Evolutionary conservation across 92 coral and sea anemone genomes (phyloP).

Genomic region (Virgularia gustaviana): DNA sequence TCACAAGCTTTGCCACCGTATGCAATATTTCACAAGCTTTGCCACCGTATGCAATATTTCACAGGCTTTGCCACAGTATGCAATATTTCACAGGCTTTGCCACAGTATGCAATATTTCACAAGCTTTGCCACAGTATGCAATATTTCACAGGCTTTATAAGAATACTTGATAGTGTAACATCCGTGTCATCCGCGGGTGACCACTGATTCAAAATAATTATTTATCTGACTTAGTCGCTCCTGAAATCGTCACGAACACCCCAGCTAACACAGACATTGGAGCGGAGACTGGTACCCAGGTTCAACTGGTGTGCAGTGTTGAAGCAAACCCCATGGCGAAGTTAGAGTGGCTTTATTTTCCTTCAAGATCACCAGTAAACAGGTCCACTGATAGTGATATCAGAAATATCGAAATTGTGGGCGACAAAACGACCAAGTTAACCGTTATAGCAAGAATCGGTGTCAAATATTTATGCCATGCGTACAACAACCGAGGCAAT

Average conservation of each 20-base stretch:
- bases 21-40: too few relatives aligned
- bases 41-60: too few relatives aligned
- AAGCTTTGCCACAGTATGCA: too few relatives aligned
- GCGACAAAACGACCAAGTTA: constrained; percentile 9
- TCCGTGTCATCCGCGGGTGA: too few relatives aligned
- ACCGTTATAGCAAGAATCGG: constrained; percentile 26
- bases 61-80: too few relatives aligned
- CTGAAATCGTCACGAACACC: constrained; percentile 15
- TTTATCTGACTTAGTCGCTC: too few relatives aligned
- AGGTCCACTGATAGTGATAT: neutral
- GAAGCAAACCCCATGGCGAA: constrained; percentile 12
- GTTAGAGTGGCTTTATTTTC: constrained; percentile 15
- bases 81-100: too few relatives aligned
- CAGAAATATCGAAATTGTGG: neutral
- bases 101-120: too few relatives aligned
- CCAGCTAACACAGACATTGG: constrained; percentile 19
- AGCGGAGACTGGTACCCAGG: constrained; percentile 16
- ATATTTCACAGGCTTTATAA: too few relatives aligned
- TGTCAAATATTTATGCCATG: constrained; percentile 66
- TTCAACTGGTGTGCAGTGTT: constrained; percentile 6
- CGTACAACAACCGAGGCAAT: constrained; percentile 66
- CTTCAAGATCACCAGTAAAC: constrained; percentile 1
- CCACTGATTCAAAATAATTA: too few relatives aligned
- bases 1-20: too few relatives aligned
- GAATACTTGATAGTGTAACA: too few relatives aligned